phyloP scores from a whole-genome alignment of 1,140 invertebrate species.

The Eulimnadia texana region DNA sequence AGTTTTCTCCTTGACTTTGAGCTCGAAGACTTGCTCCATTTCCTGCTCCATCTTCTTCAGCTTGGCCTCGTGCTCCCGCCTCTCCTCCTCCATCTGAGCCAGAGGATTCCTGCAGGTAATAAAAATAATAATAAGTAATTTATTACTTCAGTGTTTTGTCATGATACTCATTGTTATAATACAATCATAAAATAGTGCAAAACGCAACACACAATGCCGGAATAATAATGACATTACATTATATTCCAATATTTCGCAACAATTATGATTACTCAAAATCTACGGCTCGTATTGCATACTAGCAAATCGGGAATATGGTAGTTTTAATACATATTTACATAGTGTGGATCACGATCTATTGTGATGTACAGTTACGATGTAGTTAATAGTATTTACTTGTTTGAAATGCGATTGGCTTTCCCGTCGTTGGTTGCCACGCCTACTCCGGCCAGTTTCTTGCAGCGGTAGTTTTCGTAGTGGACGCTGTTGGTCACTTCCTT shows the following conservation, averaged over 20 bases:
- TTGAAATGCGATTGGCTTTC: slow-evolving; percentile 63
- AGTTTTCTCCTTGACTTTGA: slow-evolving; percentile 82
- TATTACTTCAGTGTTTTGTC: neutral
- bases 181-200: too few relatives aligned
- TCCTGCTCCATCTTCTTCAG: slow-evolving; percentile 94
- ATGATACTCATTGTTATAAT: too few relatives aligned
- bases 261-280: too few relatives aligned
- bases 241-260: too few relatives aligned
- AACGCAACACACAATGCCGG: slow-evolving; percentile 14
- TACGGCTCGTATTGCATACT: too few relatives aligned
- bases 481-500: slow-evolving; percentile 91
- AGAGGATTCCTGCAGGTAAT: slow-evolving; percentile 66
- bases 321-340: too few relatives aligned
- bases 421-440: slow-evolving; percentile 48
- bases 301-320: too few relatives aligned
- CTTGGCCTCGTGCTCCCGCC: slow-evolving; percentile 83
- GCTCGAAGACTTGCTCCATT: slow-evolving; percentile 89
- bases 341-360: too few relatives aligned
- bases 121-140: neutral
- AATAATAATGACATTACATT: neutral
- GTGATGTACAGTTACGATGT: too few relatives aligned
- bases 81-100: slow-evolving; percentile 95
- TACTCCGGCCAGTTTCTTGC: slow-evolving; percentile 67
- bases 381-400: slow-evolving; percentile 50
- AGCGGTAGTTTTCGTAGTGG: slow-evolving; percentile 91